phyloP scores from a whole-genome alignment of 2,888 invertebrate species.

The Epistrophe grossulariae region DNA sequence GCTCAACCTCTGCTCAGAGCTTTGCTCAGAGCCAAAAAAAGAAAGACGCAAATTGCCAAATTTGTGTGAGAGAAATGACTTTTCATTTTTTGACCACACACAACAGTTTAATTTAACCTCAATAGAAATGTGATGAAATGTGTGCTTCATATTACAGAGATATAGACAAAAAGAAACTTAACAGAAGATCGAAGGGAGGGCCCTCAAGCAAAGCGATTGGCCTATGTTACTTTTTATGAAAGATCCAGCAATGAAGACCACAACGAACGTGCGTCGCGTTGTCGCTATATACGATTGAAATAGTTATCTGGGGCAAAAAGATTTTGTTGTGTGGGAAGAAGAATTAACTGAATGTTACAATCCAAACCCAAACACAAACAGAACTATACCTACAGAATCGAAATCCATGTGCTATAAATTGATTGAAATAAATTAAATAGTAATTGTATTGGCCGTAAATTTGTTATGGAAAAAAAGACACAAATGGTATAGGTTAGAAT shows the following conservation, averaged over 20 bases:
- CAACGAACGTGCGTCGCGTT: neutral
- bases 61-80: no score
- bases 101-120: no score
- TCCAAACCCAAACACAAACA: constrained; percentile 8
- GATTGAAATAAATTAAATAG: constrained; percentile 25
- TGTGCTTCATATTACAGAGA: no score
- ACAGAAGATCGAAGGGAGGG: no score
- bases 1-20: no score
- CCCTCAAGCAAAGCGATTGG: neutral
- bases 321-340: constrained; percentile 22
- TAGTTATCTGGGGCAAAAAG: constrained; percentile 35
- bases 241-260: neutral
- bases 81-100: no score
- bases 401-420: constrained; percentile 58
- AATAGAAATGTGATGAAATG: no score
- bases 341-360: constrained; percentile 18
- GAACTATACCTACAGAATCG: no score
- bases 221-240: neutral
- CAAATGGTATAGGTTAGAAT: neutral
- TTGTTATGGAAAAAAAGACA: neutral
- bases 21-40: no score
- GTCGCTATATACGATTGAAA: constrained; percentile 36
- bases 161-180: no score
- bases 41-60: no score
- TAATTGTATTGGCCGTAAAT: constrained; percentile 22